Base-by-base conservation (phyloP, 2,888 invertebrate species). In the Ischnura elegans region DNA sequence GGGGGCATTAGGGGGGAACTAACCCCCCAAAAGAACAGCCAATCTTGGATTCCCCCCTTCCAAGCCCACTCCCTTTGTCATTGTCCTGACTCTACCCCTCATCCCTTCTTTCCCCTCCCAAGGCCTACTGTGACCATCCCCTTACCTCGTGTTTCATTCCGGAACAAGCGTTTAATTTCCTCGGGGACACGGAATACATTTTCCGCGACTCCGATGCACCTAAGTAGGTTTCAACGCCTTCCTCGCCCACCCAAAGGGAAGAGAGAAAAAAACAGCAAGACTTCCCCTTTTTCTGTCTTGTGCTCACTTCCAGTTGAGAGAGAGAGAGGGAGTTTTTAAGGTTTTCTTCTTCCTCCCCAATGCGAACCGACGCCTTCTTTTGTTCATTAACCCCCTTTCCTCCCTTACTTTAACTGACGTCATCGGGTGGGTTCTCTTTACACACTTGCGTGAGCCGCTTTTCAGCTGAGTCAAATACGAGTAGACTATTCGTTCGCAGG, bases 161-260 rank as follows among this genome's bases (percentile, higher is more conserved):
- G 61, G 90, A 90, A 61, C 90, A 45, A 90, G 45, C 90, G 90
- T 90, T 90, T 90, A 90, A 90, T 90, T 90, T 90, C 90, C 90
- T 90, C 90, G 66, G 90, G 90, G 90, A 90, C 90, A 90, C 90
- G 90, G 90, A 90, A 90, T 90, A 90, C 90, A 90, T 90, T 90
- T 90, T 90, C 90, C n/a, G 90, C 90, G 90, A 90, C 87, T 87
- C 61, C 90, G 43, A 90, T 90, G 90, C 76, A 36, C 76, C 76
- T 90, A 90, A 90, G 90, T 90, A 90, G 90, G 61, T 61, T 61
- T 90, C 86, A 46, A 76, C 76, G 46, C 46, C 45, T 86, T 36
- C 43, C 86, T 6, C 51, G 1, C 51, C 8, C 51, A 13, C 51
- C 13, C 51, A 13, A 2, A 6, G 16, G 16, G 0, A 6, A 19